Base-by-base conservation (phyloP, 1,140 invertebrate species). In the Nephotettix cincticeps region DNA sequence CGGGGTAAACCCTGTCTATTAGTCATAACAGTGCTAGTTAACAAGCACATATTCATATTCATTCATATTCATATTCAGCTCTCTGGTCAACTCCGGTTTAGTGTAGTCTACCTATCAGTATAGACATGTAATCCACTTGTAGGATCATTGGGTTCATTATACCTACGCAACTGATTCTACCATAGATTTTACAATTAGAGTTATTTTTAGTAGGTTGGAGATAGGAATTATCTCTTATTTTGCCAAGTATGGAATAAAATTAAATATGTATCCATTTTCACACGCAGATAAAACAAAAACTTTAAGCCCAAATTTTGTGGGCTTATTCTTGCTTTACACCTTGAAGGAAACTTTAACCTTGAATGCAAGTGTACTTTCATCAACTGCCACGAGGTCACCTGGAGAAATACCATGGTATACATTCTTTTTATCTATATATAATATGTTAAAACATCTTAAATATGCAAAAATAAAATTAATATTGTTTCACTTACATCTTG, bases 301-400 rank as follows among this genome's bases (percentile, higher is more conserved):
- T 25, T 67, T 67, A 32, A 67, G 1, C 1, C 65, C 65, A 47
- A 67, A 67, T 30, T 67, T 67, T 11, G 19, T 67, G 11, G 65
- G 65, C 47, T 67, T 67, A 17, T 45, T 43, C 9, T 25, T 32
- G 17, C 47, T 67, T 21, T 67, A 67, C 21, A 67, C 40, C 25
- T 6, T 9, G 28, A 67, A 45, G 9, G 25, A 9, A 13, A 67
- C 65, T 1, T 25, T 67, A 1, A 4, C 65, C 25, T 67, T 67
- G 25, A 67, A 67, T 1, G 25, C 4, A 23, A 67, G 25, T 1
- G 36, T 45, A 25, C 65, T 67, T 6, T 67, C 36, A 25, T 67
- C 65, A 1, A 67, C 21, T 9, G 65, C 32, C 11, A 67, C 32
- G 4, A 1, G 1, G 25, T 11, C 25, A 13, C 25, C 40, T 19